Evolutionary conservation across 2,888 invertebrate species (phyloP), one percentile per base, ranked within the genome.

Genomic region (Crocallis elinguaria): DNA sequence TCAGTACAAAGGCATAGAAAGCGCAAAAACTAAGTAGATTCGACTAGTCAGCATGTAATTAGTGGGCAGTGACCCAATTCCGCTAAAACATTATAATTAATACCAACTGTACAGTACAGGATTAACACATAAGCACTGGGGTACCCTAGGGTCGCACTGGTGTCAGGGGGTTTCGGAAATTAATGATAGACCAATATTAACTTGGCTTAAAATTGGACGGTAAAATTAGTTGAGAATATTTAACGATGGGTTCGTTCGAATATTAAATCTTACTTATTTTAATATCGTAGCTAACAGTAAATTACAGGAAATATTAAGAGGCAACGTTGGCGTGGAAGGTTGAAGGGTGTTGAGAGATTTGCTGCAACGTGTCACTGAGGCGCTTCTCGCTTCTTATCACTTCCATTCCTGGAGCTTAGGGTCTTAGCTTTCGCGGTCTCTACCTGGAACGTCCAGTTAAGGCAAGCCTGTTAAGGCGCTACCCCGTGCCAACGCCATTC

Each of bases 1-100:
- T 8, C 23, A 8, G 9, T 25, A n/a, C n/a, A 1, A n/a, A 25
- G 9, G 25, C 13, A 12, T n/a, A n/a, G 17, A 41, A 13, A 49
- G 27, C n/a, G 9, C 36, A 54, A 57, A 61, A 57, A 44, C 30
- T 37, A 16, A 16, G 45, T 44, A 42, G 9, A n/a, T 29, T 39
- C 42, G 32, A 53, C 59, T 57, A 51, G 52, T 38, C 14, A 25
- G 11, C 41, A 36, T 44, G 35, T 57, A 60, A 66, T 64, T 62
- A 62, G 57, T 35, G 45, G n/a, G 36, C 42, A 39, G 25, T 61
- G 64, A 60, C 66, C 64, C 49, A 59, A 41, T 60, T 66, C 48
- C 12, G 14, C 56, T 52, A 46, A 59, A 64, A 63, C 62, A 54
- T 62, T 57, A 58, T 64, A 64, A 64, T 64, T 62, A 57, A 60